Evolutionary conservation across 2,888 invertebrate species (phyloP).

Genomic region (Artemia sinica): DNA sequence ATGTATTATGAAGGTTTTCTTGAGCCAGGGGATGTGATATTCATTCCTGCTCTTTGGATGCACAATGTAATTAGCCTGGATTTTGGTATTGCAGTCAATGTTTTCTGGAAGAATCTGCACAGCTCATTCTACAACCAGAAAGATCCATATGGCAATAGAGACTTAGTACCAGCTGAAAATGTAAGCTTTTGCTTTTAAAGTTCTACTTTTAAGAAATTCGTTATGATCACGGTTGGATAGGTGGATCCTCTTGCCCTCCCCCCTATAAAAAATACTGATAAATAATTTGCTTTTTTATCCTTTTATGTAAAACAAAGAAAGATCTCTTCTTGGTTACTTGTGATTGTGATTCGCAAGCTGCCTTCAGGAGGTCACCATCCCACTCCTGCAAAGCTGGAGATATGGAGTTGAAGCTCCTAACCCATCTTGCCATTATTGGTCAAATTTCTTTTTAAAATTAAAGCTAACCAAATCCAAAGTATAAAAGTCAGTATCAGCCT

Average conservation of each 20-base stretch:
- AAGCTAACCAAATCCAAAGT: too few relatives aligned
- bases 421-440: too few relatives aligned
- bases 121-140: slow-evolving; percentile 35
- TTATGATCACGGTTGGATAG: neutral
- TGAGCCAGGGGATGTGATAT: slow-evolving; percentile 37
- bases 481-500: too few relatives aligned
- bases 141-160: slow-evolving; percentile 40
- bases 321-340: neutral
- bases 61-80: slow-evolving; percentile 37
- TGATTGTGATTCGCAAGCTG: too few relatives aligned
- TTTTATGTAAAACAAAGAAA: neutral
- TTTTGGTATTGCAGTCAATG: slow-evolving; percentile 38
- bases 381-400: too few relatives aligned
- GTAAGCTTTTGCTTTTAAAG: slow-evolving; percentile 25
- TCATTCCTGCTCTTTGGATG: slow-evolving; percentile 42
- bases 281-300: neutral
- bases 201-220: neutral
- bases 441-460: too few relatives aligned
- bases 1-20: slow-evolving; percentile 32
- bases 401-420: too few relatives aligned
- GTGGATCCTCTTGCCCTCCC: neutral
- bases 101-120: slow-evolving; percentile 38
- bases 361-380: too few relatives aligned
- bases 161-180: slow-evolving; percentile 34
- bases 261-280: neutral